phyloP scores from a whole-genome alignment of 2,888 invertebrate species.

The Brachyptera risi region DNA sequence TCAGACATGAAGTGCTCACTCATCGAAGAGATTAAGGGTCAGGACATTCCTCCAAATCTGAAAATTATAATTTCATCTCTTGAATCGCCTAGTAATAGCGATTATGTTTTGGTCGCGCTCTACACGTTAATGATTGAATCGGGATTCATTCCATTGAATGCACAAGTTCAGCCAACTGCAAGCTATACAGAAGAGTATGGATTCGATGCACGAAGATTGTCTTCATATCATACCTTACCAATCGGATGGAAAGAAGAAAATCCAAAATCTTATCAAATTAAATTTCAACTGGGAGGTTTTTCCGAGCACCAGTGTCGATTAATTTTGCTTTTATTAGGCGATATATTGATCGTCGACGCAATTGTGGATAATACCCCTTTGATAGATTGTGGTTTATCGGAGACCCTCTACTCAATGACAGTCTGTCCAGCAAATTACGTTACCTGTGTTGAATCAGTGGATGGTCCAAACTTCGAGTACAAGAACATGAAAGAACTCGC shows the following conservation, averaged over 20 bases:
- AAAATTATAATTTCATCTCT: slow-evolving; percentile 3
- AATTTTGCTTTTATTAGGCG: background rate
- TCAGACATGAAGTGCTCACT: slow-evolving; percentile 8
- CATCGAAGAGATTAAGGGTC: background rate
- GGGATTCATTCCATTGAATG: background rate
- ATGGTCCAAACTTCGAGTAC: background rate
- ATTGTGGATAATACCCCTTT: background rate
- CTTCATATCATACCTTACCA: too few species aligned
- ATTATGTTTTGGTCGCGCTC: background rate
- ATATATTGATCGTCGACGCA: background rate
- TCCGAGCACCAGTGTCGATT: background rate
- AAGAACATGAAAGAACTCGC: background rate
- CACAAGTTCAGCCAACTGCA: too few species aligned
- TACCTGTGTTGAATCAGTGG: background rate
- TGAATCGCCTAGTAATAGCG: background rate
- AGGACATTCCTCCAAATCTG: background rate
- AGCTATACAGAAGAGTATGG: too few species aligned
- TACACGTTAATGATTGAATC: slow-evolving; percentile 13
- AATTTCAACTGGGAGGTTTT: background rate
- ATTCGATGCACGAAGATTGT: too few species aligned
- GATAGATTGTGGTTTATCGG: too few species aligned
- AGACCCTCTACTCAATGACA: too few species aligned
- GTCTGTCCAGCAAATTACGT: background rate
- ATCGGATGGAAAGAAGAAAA: too few species aligned
- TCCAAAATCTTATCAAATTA: background rate